These are phyloP conservation scores for Ciconia boyciana DNA, from an alignment of 2,113 vertebrate genomes.

Conservation along the genomic window DNA sequence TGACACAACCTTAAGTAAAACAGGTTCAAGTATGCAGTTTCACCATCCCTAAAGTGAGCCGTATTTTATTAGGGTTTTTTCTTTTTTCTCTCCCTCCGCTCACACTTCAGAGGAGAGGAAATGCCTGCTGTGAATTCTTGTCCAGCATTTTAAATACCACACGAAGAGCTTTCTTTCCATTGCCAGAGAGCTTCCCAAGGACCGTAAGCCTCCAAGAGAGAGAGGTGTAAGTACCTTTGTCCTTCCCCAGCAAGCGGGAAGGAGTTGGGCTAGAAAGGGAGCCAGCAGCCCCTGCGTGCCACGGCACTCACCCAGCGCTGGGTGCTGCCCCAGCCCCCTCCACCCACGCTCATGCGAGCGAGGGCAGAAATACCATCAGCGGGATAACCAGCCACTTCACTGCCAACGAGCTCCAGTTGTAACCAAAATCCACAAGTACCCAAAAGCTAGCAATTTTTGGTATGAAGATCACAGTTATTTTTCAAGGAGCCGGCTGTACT, in stretches of 20 bases:
- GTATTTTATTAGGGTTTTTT: neutral
- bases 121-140: slow-evolving; percentile 1
- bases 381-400: neutral
- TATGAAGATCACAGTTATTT: neutral
- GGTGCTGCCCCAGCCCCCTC: neutral
- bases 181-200: neutral
- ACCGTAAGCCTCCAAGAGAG: neutral
- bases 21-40: neutral
- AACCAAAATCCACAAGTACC: neutral
- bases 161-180: neutral
- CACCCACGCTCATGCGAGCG: accelerated
- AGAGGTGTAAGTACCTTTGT: neutral
- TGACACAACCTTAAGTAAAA: neutral
- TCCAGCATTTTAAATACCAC: slow-evolving; percentile 7
- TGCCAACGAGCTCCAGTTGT: neutral
- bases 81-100: neutral
- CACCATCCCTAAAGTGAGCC: neutral
- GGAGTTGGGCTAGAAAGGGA: neutral
- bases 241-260: neutral
- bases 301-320: neutral
- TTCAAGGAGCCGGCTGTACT: neutral
- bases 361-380: neutral
- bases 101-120: slow-evolving; percentile 13
- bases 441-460: neutral
- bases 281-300: neutral